Conservation (phyloP, 30 jellyfish, hydroid and myxozoan genomes). For the Mastigias papua region DNA sequence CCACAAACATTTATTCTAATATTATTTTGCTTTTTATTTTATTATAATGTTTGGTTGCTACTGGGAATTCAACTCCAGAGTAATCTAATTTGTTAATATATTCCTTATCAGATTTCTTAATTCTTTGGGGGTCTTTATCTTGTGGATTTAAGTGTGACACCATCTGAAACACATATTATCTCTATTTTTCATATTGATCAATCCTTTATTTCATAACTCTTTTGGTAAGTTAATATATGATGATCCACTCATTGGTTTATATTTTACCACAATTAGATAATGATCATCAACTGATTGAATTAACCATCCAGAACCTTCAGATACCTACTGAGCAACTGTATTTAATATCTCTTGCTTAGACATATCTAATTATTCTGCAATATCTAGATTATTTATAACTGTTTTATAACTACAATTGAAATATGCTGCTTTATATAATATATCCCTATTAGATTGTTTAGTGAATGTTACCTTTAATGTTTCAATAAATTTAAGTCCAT, state of each 20-base stretch:
- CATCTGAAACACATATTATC: constrained; percentile 35
- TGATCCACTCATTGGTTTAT: constrained; percentile 49
- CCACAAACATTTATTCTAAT: constrained; percentile 43
- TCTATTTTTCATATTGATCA: constrained; percentile 11
- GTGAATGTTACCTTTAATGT: constrained; percentile 9
- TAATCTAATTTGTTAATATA: constrained; percentile 36
- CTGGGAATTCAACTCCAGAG: constrained; percentile 68
- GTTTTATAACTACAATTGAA: constrained; percentile 1
- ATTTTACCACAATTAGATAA: neutral
- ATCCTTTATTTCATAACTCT: constrained; percentile 37
- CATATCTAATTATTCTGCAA: neutral
- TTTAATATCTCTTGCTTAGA: neutral
- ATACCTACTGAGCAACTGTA: neutral
- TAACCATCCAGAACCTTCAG: neutral
- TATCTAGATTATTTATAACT: neutral
- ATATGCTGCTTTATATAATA: constrained; percentile 30
- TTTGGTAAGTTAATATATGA: constrained; percentile 54
- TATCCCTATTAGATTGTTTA: constrained; percentile 3
- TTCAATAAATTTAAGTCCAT: neutral
- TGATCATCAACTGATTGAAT: neutral
- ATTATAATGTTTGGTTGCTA: constrained; percentile 4
- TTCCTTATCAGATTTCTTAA: constrained; percentile 47
- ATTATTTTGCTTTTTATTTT: constrained; percentile 44
- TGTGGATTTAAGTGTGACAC: constrained; percentile 41
- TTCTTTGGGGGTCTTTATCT: constrained; percentile 41